Base-by-base conservation (phyloP, 2,888 invertebrate species). In the Nomada fabriciana region DNA sequence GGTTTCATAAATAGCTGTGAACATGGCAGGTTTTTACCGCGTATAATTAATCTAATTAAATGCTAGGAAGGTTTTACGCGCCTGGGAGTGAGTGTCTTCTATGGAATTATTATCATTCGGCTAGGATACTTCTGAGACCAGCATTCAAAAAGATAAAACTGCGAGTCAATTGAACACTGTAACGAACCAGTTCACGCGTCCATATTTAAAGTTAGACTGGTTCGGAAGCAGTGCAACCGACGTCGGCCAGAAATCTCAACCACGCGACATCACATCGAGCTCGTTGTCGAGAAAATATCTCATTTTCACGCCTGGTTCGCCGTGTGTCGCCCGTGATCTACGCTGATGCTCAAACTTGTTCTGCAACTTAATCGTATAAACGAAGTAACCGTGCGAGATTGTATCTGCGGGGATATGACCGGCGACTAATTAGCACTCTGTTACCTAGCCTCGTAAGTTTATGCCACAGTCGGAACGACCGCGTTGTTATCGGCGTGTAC, bases 371-470 rank as follows among this genome's bases (percentile, higher is more conserved):
- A 86, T 86, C 80, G 77, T 57, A 71, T 63, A 73, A 76, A 80
- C 74, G 80, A 72, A 68, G 63, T 61, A 63, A 67, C 73, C 67
- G 65, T 47, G 63, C 59, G 55, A 69, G 86, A 86, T 86, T 68
- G 10, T 79, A 85, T 85, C 81, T 36, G 29, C 57, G 75, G 63
- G 81, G 75, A 81, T 86, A 85, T 83, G 86, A 83, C 74, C 84
- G 75, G 60, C 59, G 76, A 71, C 79, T 86, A 86, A 86, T 86
- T 86, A 83, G 79, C 76, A 81, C 85, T 77, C 78, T 55, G 76
- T 81, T 80, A 85, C 79, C 86, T 78, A 71, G 43, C 74, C 59
- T 68, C 78, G 82, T 84, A 82, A 86, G 84, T 84, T 78, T 77
- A 78, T 83, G 18, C 80, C 71, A 63, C 50, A 43, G 63, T 68